Conservation (phyloP, 1,140 invertebrate species). For the Ctenoplectra terminalis region DNA sequence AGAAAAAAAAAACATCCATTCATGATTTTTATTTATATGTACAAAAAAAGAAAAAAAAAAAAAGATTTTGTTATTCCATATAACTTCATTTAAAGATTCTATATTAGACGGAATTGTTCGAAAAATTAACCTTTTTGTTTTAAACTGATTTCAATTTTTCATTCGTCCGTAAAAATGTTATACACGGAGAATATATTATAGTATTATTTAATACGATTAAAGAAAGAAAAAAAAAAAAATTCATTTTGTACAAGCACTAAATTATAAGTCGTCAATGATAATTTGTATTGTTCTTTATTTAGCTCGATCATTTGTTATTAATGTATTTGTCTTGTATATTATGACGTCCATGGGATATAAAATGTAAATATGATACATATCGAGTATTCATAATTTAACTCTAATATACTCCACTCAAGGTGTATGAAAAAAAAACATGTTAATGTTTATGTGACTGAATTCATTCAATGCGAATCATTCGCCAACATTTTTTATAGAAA, state of each 20-base stretch:
- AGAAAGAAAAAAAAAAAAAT: too few relatives aligned
- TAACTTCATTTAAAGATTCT: background rate
- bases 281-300: conserved; percentile 33
- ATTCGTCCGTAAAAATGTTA: background rate
- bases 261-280: conserved; percentile 13
- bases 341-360: conserved; percentile 55
- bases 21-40: conserved; percentile 22
- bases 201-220: conserved; percentile 18
- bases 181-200: background rate
- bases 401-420: conserved; percentile 16
- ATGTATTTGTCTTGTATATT: conserved; percentile 42
- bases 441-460: conserved; percentile 14
- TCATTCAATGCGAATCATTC: background rate
- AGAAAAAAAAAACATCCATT: background rate
- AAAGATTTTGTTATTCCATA: background rate
- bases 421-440: conserved; percentile 21
- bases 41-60: background rate
- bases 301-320: conserved; percentile 29
- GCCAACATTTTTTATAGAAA: background rate
- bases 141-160: background rate
- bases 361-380: conserved; percentile 52
- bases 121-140: background rate
- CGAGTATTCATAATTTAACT: conserved; percentile 19
- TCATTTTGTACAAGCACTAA: background rate
- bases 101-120: background rate